Base-by-base conservation (phyloP, 1,140 invertebrate species). In the Euglossa dilemma region DNA sequence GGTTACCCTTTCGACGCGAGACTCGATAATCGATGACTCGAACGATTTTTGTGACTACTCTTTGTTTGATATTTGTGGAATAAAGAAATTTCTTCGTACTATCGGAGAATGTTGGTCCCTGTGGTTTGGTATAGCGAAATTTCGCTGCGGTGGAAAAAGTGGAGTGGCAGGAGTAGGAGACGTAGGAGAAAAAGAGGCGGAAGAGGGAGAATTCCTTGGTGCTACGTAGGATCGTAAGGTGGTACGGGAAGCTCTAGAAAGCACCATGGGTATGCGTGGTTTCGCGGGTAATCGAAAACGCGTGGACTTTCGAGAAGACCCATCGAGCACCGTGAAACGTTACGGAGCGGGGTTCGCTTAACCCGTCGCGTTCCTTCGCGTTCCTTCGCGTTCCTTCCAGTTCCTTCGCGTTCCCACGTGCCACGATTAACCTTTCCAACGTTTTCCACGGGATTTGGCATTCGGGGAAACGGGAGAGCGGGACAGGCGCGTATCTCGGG, bases 211-310 rank as follows among this genome's bases (percentile, higher is more conserved):
- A 56, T 56, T 50, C 16, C 43, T 59, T 20, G 14, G 5, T 16
- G 72, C 16, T 18, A 1, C 5, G 23, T 23, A 3, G 54, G 23
- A 14, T 11, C 59, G 59, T 36, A 61, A 81, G 52, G 18, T 61
- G 43, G 57, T 16, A 66, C 23, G 70, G 59, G 82, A 83, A 83
- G 82, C 82, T 56, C 50, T 83, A 83, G 20, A 83, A 83, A 76
- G 8, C 61, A 76, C 54, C 4, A 36, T 36, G 45, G 36, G 82
- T 54, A 83, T 72, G 74, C 76, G 75, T 59, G 82, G 80, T 83
- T 83, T 83, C 72, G 80, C 80, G 80, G 57, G 67, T 83, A 83
- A 83, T 83, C 75, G 75, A 79, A 79, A 83, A 83, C 82, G 75
- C 75, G 50, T 72, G 59, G 67, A 66, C 82, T 83, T 83, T 67